These are phyloP conservation scores for Bombus fervidus DNA, from an alignment of 1,140 invertebrate species.

Conservation along the genomic window DNA sequence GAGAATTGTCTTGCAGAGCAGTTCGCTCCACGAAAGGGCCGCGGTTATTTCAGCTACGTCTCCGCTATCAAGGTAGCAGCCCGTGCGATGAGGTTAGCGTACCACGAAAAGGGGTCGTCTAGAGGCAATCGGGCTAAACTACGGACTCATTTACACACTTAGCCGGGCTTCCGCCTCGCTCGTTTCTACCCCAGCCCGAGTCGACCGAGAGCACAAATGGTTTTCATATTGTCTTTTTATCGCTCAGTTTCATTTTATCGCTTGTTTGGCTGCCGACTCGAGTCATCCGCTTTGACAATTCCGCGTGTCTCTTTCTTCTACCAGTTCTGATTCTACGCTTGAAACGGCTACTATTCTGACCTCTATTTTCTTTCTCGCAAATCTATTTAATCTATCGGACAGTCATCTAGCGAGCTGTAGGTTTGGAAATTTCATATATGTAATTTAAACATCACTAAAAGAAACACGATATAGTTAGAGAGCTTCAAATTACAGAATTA, in stretches of 20 bases:
- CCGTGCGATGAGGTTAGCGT: constrained; percentile 68
- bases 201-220: constrained; percentile 71
- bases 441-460: no score
- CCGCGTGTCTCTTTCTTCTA: neutral
- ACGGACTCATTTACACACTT: constrained; percentile 81
- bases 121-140: constrained; percentile 79
- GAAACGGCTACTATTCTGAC: constrained; percentile 5
- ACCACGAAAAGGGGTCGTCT: constrained; percentile 71
- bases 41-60: constrained; percentile 64
- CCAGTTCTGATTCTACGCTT: neutral
- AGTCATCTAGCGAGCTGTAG: neutral
- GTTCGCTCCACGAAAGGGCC: constrained; percentile 53
- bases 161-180: constrained; percentile 70
- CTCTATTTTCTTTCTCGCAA: neutral
- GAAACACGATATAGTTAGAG: no score
- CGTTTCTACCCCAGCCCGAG: constrained; percentile 62
- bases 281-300: constrained; percentile 48
- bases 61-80: constrained; percentile 57
- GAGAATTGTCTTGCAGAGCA: constrained; percentile 63
- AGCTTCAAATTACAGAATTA: no score
- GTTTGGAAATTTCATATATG: no score
- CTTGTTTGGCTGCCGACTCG: constrained; percentile 77
- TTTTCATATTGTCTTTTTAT: constrained; percentile 83
- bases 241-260: constrained; percentile 82
- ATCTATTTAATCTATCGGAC: neutral